Percentiles rank a stretch among this genome's conserved stretches.
These are phyloP conservation scores for Grallaria varia DNA, from an alignment of 2,113 vertebrate genomes.

Conservation along the genomic window DNA sequence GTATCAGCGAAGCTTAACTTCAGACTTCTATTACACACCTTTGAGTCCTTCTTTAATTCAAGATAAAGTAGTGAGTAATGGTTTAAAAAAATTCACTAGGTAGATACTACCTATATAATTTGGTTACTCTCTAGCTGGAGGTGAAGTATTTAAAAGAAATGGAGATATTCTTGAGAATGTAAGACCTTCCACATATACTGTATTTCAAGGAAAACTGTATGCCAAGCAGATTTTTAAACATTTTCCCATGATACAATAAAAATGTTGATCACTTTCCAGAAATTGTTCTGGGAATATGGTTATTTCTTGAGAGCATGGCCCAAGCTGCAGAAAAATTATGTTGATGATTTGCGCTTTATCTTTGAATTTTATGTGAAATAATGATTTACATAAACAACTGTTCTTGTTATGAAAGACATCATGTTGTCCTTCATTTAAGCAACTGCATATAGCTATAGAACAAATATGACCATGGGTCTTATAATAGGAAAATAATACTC, in stretches of 20 bases:
- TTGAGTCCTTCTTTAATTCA: neutral
- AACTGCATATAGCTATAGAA: neutral
- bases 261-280: neutral
- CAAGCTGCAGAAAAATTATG: neutral
- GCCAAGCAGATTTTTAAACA: neutral
- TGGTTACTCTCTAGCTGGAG: neutral
- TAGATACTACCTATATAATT: neutral
- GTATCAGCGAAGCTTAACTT: neutral
- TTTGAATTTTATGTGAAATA: neutral
- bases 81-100: neutral
- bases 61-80: neutral
- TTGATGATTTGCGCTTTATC: neutral
- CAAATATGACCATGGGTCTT: neutral
- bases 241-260: neutral
- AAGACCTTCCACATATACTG: fast-evolving
- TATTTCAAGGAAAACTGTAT: neutral
- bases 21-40: neutral
- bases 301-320: neutral
- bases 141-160: neutral
- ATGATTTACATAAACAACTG: neutral
- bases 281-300: neutral
- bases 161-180: neutral
- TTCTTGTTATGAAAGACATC: neutral
- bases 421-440: neutral
- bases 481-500: neutral